Base-by-base conservation (phyloP, 2,888 invertebrate genomes). In the Heterodera filipjevi region DNA sequence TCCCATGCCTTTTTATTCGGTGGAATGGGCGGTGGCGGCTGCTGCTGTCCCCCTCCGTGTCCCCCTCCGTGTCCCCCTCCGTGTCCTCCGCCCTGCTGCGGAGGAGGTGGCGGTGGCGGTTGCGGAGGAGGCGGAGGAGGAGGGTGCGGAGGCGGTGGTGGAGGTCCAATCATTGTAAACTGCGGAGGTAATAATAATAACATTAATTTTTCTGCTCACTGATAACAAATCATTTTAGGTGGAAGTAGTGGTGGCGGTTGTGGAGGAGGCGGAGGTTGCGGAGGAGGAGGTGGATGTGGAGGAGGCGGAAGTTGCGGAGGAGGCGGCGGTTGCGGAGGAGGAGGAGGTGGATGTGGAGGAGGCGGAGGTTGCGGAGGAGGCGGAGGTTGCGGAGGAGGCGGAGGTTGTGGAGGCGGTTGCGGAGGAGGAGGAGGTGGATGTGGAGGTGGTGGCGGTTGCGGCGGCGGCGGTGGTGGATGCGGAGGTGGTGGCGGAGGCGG, bases 401-500 rank as follows among this genome's bases (percentile, higher is more conserved):
- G 68, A 12, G 8, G 35, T 10, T 10, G 68, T 1, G 68, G 68
- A 5, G 68, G 68, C 3, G 68, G 68, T 5, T 30, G 68, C 22
- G 30, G 68, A 16, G 68, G 68, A 68, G 68, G 68, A 1, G 68
- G 68, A 3, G 66, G 66, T 27, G 66, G 66, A 27, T 66, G 66
- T 30, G 33, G 68, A 33, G 68, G 68, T 22, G 68, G 68, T 19
- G 66, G 66, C 33, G 68, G 68, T 16, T 3, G 68, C 14, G 8
- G 33, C 3, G 68, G 68, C 3, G 32, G 68, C 16, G 68, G 68
- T 68, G 68, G 68, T 32, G 68, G 68, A 32, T 68, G 68, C 27
- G 68, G 68, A 35, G 68, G 68, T 22, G 68, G 68, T 3, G 68
- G 68, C 5, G 68, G 68, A 30, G 68, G 68, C 14, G 66, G 66